Conservation (phyloP, 2,888 invertebrate species). For the Apomyelois bistriatella region DNA sequence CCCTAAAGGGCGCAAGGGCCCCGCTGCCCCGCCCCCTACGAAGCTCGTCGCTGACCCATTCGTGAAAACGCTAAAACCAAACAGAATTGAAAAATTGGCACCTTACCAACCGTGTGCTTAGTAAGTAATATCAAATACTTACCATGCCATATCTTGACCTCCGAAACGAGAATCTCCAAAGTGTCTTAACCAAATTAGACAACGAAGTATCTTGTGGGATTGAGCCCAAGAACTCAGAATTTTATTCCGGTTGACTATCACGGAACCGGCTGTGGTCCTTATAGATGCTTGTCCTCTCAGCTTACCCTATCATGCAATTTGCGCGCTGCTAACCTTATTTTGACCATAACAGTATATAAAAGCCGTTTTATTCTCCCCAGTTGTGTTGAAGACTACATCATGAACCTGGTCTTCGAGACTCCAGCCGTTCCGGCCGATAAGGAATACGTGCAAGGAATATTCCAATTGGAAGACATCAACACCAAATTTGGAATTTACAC, state of each 20-base stretch:
- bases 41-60: conserved; percentile 75
- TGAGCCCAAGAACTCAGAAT: no score
- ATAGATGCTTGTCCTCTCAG: no score
- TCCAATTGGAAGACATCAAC: conserved; percentile 63
- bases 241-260: no score
- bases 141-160: no score
- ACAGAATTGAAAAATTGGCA: conserved; percentile 62
- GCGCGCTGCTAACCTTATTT: no score
- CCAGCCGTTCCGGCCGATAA: conserved; percentile 62
- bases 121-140: conserved; percentile 40
- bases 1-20: conserved; percentile 47
- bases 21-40: conserved; percentile 33
- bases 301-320: no score
- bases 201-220: no score
- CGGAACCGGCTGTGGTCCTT: no score
- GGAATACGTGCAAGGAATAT: conserved; percentile 57
- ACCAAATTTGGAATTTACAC: conserved; percentile 71
- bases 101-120: conserved; percentile 72
- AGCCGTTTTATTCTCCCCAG: conserved; percentile 33
- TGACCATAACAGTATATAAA: no score
- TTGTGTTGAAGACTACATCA: conserved; percentile 74
- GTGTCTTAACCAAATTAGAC: no score
- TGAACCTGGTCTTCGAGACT: conserved; percentile 69
- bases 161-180: no score
- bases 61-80: conserved; percentile 51